Evolutionary conservation across 2,888 invertebrate species (phyloP).

Genomic region (Pristionchus mayeri): DNA sequence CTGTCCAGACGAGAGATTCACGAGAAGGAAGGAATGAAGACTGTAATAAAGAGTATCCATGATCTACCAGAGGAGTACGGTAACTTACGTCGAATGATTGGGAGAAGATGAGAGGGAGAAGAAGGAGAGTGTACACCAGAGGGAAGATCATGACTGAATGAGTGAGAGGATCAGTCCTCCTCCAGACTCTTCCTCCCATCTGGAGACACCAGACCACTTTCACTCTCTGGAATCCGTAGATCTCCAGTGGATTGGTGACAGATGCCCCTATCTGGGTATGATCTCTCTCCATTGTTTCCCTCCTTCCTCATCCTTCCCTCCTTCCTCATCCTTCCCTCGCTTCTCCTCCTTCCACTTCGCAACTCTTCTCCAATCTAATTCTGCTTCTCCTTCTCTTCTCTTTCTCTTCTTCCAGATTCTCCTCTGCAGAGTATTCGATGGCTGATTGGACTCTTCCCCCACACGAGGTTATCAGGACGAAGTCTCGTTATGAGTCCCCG

Average conservation of each 20-base stretch:
- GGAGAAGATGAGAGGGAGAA: neutral
- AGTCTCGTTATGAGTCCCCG: neutral
- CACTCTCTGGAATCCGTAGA: neutral
- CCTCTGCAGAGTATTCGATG: neutral
- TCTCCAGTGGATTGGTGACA: neutral
- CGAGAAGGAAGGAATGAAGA: neutral
- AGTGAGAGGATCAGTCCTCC: neutral
- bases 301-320: neutral
- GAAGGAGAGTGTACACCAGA: neutral
- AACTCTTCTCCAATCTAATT: neutral
- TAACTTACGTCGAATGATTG: neutral
- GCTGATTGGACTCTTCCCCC: neutral
- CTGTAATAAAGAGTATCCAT: neutral
- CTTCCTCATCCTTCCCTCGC: neutral
- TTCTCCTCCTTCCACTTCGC: slow-evolving; percentile 9
- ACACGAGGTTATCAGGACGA: neutral
- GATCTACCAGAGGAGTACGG: neutral
- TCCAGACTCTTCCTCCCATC: neutral
- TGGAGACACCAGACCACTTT: neutral
- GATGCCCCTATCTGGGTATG: neutral
- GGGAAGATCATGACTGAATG: neutral
- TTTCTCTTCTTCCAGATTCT: neutral
- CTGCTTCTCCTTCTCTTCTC: neutral
- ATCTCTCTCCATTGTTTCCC: slow-evolving; percentile 9
- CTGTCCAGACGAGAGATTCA: neutral